A percentile compares a stretch with the other conserved stretches of the same genome.
These are phyloP conservation scores for Pontoporia blainvillei DNA, from an alignment of 2,113 vertebrate species.

Conservation along the genomic window DNA sequence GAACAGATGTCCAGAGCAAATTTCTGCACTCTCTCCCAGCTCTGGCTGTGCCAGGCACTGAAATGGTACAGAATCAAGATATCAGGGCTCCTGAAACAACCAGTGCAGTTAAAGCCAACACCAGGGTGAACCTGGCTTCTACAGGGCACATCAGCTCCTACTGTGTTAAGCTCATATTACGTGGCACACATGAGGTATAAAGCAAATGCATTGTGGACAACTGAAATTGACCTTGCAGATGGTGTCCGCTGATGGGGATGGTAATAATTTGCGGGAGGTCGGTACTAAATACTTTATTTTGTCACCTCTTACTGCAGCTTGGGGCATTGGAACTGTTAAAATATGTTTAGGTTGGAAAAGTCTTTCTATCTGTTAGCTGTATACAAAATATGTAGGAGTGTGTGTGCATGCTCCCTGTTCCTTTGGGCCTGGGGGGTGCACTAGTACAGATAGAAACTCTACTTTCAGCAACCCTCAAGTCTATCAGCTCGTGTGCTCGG, in stretches of 20 bases:
- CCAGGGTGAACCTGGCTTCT: background rate
- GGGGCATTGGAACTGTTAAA: background rate
- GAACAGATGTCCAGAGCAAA: background rate
- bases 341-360: background rate
- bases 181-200: background rate
- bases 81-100: background rate
- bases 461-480: background rate
- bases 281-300: background rate
- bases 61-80: background rate
- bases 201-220: background rate
- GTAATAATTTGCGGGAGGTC: background rate
- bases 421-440: background rate
- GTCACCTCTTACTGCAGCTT: background rate
- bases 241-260: background rate
- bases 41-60: background rate
- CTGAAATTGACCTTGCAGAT: background rate
- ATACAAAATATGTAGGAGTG: background rate
- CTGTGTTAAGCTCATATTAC: background rate
- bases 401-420: background rate
- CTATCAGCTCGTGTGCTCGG: background rate
- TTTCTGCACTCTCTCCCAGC: background rate
- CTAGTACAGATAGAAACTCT: background rate
- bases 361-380: background rate
- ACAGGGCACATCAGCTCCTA: fast-evolving
- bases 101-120: background rate